Percentiles rank a stretch among this genome's conserved stretches.
These are phyloP conservation scores for Oedothorax gibbosus DNA, from an alignment of 1,140 invertebrate genomes.

Conservation along the genomic window DNA sequence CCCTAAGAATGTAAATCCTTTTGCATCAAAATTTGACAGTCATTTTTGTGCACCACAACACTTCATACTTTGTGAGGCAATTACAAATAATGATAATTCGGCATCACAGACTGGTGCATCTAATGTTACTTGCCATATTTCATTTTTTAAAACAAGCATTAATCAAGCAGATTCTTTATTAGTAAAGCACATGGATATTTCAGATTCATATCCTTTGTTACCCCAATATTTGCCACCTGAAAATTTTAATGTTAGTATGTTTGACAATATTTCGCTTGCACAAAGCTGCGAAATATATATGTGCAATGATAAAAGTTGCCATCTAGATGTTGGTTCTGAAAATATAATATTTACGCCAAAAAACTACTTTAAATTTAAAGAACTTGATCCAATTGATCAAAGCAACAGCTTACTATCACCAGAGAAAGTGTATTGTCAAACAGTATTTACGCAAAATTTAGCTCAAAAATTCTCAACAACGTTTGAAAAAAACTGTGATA, in stretches of 20 bases:
- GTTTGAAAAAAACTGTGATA: slow-evolving; percentile 20
- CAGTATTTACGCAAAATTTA: slow-evolving; percentile 18
- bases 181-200: background rate
- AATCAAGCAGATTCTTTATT: background rate
- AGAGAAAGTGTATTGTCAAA: background rate
- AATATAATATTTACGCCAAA: slow-evolving; percentile 30
- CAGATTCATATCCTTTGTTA: slow-evolving; percentile 28
- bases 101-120: slow-evolving; percentile 1
- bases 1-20: background rate
- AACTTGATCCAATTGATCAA: slow-evolving; percentile 1
- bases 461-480: background rate
- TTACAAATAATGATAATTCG: background rate
- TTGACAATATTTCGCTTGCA: slow-evolving; percentile 38
- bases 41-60: background rate
- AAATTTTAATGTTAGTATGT: slow-evolving; percentile 26
- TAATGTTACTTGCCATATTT: slow-evolving; percentile 29
- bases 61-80: slow-evolving; percentile 36
- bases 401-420: slow-evolving; percentile 2
- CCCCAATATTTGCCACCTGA: slow-evolving; percentile 47
- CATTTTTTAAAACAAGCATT: slow-evolving; percentile 29
- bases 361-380: slow-evolving; percentile 51
- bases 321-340: slow-evolving; percentile 12
- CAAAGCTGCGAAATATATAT: slow-evolving; percentile 54
- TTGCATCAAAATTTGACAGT: slow-evolving; percentile 14
- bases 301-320: slow-evolving; percentile 7